Base-by-base conservation (phyloP, 2,888 invertebrate genomes). In the Opisthograptis luteolata region DNA sequence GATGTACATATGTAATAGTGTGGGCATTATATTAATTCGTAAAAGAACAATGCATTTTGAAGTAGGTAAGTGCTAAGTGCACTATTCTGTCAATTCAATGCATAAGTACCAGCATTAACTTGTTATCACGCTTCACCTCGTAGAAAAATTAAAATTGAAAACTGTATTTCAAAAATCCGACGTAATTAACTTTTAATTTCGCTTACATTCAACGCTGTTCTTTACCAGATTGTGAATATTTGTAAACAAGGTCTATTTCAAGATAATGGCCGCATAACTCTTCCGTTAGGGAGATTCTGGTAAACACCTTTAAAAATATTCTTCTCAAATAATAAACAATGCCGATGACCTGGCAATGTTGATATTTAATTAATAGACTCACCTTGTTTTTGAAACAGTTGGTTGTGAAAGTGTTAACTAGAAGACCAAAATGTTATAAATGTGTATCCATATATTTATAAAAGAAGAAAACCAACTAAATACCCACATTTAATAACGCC, bases 161-260 rank as follows among this genome's bases (percentile, higher is more conserved):
- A n/a, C n/a, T n/a, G n/a, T n/a, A n/a, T n/a, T 31, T 31, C 9
- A 1, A 15, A 14, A 17, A 4, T 17, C 1, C 4, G 17, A 17
- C n/a, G 12, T 27, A 9, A n/a, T n/a, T n/a, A n/a, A 17, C 15
- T 36, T 9, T 13, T 31, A 17, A 2, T 9, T 17, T n/a, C n/a
- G n/a, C n/a, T n/a, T n/a, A 6, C 7, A 17, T 36, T 22, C 24
- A 31, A 1, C 34, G 20, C 40, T 46, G 44, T 36, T 45, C 14
- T 7, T 31, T 20, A 13, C 20, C 40, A 46, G 42, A 31, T 42
- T 10, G 22, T 9, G 17, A 3, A 41, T 44, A 34, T 50, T 39
- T 41, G 37, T 58, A 55, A 55, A 53, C 44, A 45, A 30, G 30
- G 9, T 10, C 20, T 55, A 47, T 55, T 55, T 55, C 42, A 3